Conservation (phyloP, 1,140 invertebrate genomes). For the Goniozus legneri region DNA sequence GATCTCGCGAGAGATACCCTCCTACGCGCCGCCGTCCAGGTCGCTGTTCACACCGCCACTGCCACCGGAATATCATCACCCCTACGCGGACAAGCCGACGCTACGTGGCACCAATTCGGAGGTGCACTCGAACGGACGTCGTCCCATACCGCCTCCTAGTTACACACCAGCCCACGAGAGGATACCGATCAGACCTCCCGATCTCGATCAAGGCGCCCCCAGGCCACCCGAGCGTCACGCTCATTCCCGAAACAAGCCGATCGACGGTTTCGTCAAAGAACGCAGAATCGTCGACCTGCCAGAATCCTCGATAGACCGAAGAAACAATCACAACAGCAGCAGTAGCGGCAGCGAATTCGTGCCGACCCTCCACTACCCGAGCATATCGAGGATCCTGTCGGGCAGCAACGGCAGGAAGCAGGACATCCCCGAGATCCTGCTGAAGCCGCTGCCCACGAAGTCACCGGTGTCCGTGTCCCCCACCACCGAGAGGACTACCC, state of each 20-base stretch:
- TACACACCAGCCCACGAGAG: slow-evolving; percentile 73
- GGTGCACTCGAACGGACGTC: slow-evolving; percentile 60
- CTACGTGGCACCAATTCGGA: slow-evolving; percentile 67
- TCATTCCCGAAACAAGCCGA: slow-evolving; percentile 62
- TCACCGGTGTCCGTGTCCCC: slow-evolving; percentile 37
- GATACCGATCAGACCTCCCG: slow-evolving; percentile 71
- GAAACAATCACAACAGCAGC: slow-evolving; percentile 26
- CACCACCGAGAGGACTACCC: slow-evolving; percentile 30
- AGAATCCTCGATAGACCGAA: slow-evolving; percentile 28
- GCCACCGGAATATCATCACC: slow-evolving; percentile 73
- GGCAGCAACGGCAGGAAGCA: slow-evolving; percentile 77
- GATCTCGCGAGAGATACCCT: slow-evolving; percentile 61
- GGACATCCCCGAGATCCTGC: slow-evolving; percentile 70
- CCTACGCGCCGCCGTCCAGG: slow-evolving; percentile 75
- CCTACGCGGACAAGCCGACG: slow-evolving; percentile 80
- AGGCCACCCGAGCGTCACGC: slow-evolving; percentile 49
- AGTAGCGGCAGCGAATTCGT: slow-evolving; percentile 57
- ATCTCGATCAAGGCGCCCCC: slow-evolving; percentile 53
- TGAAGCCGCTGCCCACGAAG: slow-evolving; percentile 66
- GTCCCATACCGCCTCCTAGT: slow-evolving; percentile 72
- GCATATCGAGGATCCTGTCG: slow-evolving; percentile 74
- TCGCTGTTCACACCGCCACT: slow-evolving; percentile 75
- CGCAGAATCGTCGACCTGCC: slow-evolving; percentile 18
- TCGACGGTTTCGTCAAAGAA: slow-evolving; percentile 56
- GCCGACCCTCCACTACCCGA: slow-evolving; percentile 63